Evolutionary conservation across 1,140 invertebrate species (phyloP).

Genomic region (Anastatus disparis): DNA sequence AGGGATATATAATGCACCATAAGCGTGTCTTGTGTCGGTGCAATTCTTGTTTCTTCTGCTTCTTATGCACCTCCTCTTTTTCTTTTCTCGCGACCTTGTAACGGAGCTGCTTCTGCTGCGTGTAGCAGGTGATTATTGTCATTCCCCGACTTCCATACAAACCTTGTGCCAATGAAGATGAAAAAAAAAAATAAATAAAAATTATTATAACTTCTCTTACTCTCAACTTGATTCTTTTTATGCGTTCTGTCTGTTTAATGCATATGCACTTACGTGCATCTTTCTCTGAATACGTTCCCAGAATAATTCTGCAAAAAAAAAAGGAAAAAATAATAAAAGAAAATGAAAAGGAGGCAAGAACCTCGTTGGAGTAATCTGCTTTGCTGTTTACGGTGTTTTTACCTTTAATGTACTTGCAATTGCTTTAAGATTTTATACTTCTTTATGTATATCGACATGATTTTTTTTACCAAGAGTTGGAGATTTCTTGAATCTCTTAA

Average conservation of each 20-base stretch:
- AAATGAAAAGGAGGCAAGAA: conserved; percentile 5
- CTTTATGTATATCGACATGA: conserved; percentile 11
- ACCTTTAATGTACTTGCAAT: conserved; percentile 9
- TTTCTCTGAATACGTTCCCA: not conserved
- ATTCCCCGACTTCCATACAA: not conserved
- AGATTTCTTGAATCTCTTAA: conserved; percentile 18
- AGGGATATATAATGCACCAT: not conserved
- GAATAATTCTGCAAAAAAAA: not conserved
- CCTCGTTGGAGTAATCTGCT: not conserved
- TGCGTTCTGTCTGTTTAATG: not conserved
- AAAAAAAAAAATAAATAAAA: no score
- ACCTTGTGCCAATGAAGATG: not conserved
- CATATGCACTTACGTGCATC: not conserved
- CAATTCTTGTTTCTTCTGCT: not conserved
- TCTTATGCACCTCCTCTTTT: no score
- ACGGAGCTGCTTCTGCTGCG: conserved; percentile 5
- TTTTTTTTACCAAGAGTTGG: conserved; percentile 32
- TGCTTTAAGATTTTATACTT: not conserved
- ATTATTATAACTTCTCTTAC: not conserved
- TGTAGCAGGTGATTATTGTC: conserved; percentile 28
- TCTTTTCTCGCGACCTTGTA: conserved; percentile 35
- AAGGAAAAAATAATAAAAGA: not conserved
- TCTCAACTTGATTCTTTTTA: not conserved
- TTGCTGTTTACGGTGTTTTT: conserved; percentile 16
- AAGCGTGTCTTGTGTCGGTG: not conserved